Base-by-base conservation (phyloP, 2,797 vertebrate genomes). In the Sebastes hubbsi region DNA sequence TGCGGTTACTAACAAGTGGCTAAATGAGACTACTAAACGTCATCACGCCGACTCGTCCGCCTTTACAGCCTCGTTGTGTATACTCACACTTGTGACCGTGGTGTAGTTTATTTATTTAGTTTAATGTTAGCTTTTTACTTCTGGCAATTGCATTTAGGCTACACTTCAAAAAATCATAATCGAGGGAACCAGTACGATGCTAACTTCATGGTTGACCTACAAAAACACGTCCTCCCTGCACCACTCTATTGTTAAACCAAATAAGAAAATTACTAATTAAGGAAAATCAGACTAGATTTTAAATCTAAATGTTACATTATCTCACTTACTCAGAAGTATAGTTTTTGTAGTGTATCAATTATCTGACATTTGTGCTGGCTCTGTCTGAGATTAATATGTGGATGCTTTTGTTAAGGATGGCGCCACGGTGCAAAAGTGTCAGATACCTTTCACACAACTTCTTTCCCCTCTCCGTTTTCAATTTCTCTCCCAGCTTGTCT, bases 391-490 rank as follows among this genome's bases (percentile, higher is more conserved):
- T 25, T 52, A 5, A 73, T 67, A 72, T 24, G 24, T 4, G 2
- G 25, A 70, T 73, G 36, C 70, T 77, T 42, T 32, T 55, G 36
- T 72, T 6, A 55, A 62, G 16, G 20, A 11, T 55, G 24, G 6
- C 2, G 16, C 61, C 29, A 27, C 5, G 56, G 36, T 77, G 73
- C 80, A 83, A 60, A 88, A 77, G 81, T 77, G 86, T 85, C 73
- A 77, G 67, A 81, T 86, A 84, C 72, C 85, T 89, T 91, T 94
- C 79, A 74, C 58, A 14, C 46, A 49, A 85, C 81, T 89, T 90
- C 88, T 90, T 79, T 72, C 71, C 74, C 69, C 80, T 69, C 80
- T 72, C 32, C 18, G 0, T 88, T 90, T 87, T 79, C 81, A 89
- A 78, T 89, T 87, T 79, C 69, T 85, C 38, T 72, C 52, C 75